Conservation (phyloP, 2,797 vertebrate genomes). For the Carapus acus region DNA sequence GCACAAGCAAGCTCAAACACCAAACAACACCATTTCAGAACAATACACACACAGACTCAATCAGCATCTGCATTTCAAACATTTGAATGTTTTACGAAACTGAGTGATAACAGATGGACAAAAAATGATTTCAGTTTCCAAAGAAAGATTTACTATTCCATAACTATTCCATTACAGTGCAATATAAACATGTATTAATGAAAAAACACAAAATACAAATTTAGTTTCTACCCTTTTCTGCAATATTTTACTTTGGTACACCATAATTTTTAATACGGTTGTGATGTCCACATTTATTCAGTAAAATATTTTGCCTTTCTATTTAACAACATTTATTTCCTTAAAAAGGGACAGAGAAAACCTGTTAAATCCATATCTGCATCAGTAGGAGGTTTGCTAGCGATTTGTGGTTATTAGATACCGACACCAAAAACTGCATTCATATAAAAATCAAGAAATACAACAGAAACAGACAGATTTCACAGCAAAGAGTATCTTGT, state of each 20-base stretch:
- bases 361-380: neutral
- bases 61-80: no score
- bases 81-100: no score
- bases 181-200: constrained; percentile 44
- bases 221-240: no score
- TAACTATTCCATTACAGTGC: constrained; percentile 37
- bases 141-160: constrained; percentile 33
- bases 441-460: constrained; percentile 25
- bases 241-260: constrained; percentile 14
- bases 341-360: neutral
- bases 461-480: constrained; percentile 6
- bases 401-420: constrained; percentile 1
- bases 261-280: neutral
- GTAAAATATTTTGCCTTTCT: no score
- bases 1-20: constrained; percentile 45
- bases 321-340: neutral
- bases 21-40: no score
- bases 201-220: no score
- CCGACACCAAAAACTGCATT: constrained; percentile 12
- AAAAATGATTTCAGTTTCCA: constrained; percentile 15
- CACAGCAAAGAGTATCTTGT: constrained; percentile 11
- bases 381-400: neutral
- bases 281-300: no score
- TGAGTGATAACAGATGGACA: no score
- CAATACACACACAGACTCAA: no score